Evolutionary conservation across 1,140 invertebrate genomes (phyloP), one percentile per base, ranked within the genome.

Genomic region (Zaprionus ornatus): DNA sequence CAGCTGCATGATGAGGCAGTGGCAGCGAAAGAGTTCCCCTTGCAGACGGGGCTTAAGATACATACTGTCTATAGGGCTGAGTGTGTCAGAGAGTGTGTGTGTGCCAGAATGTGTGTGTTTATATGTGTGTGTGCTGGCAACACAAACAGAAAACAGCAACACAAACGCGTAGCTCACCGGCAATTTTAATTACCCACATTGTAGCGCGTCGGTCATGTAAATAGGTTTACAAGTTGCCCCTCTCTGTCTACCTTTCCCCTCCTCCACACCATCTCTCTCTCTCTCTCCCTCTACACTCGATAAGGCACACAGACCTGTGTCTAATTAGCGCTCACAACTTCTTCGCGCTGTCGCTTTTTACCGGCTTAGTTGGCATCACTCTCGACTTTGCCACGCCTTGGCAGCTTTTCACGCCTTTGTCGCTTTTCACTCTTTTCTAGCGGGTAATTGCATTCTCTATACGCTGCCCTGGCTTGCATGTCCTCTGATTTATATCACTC

Each of bases 181-280:
- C 86, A 88, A 75, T 79, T 87, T 87, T 87, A 87, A 87, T 87
- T 87, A 87, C 84, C 84, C 84, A 84, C 84, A 87, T 87, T 84
- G 79, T 76, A 75, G 77, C 64, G 62, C 60, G 37, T 63, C 64
- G 35, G 60, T 59, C 63, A 88, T 74, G 84, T 75, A 80, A 81
- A 62, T 68, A 68, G 56, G 64, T 56, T 55, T 48, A 69, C 72
- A 68, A 74, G 56, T 68, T 52, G 27, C 25, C 15, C 17, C 56
- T 19, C 50, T 17, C 52, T 25, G 4, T 7, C 52, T 55, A 6
- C 25, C 52, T 50, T 56, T 19, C 29, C 10, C 21, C 29, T n/a
- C 12, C 17, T 35, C 32, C 12, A 40, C 37, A 40, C 37, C n/a
- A 0, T 27, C 52, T 23, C 12, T 4, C 50, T 32, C 27, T 15